Conservation (phyloP, 2,113 vertebrate species). For the Cisticola juncidis region DNA sequence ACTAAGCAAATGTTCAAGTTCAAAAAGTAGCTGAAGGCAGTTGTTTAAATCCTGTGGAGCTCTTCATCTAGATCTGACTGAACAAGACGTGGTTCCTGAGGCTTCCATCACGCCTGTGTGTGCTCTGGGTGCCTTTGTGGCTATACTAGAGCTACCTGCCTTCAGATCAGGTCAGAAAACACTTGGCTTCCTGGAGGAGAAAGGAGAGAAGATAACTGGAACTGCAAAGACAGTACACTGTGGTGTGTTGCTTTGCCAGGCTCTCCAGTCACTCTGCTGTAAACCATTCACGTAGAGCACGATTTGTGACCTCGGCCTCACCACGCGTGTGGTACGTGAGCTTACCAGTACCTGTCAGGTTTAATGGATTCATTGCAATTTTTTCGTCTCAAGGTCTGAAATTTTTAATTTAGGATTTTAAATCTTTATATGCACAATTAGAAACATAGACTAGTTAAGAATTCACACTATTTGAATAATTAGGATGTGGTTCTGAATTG, state of each 20-base stretch:
- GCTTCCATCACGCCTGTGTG: fast-evolving
- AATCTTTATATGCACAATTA: neutral
- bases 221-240: neutral
- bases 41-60: neutral
- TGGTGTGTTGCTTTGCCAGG: neutral
- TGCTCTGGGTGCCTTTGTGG: neutral
- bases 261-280: neutral
- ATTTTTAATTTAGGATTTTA: neutral
- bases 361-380: neutral
- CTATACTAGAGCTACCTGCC: neutral
- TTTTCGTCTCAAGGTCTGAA: neutral
- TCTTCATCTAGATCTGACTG: neutral
- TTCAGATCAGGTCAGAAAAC: neutral
- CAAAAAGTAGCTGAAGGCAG: neutral
- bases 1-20: neutral
- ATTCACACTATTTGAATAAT: neutral
- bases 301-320: neutral
- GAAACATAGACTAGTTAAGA: neutral
- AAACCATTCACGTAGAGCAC: fast-evolving
- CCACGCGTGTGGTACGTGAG: fast-evolving
- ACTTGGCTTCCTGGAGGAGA: neutral
- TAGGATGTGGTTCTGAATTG: neutral
- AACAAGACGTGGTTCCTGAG: neutral
- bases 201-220: neutral
- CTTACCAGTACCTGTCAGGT: neutral